A percentile compares a stretch with the other conserved stretches of the same genome.
Evolutionary conservation across 2,113 vertebrate species (phyloP).

Genomic region (Apteryx owenii): DNA sequence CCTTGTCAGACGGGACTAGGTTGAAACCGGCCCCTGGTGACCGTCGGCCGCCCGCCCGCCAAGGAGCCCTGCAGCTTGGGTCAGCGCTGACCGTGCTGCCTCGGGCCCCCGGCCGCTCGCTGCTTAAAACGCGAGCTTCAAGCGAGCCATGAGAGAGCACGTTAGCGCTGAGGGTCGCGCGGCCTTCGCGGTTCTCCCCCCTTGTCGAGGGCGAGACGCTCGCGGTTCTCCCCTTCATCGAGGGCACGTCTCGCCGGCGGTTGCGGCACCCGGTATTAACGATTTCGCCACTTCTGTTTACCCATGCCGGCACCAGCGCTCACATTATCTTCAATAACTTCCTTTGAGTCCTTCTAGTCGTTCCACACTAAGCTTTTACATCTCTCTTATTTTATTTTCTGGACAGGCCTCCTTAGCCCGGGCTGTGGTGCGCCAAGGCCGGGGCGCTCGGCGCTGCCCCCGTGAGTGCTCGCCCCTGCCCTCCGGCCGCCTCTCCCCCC

Average conservation of each 20-base stretch:
- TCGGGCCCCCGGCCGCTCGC: background rate
- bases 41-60: background rate
- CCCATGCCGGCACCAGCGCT: background rate
- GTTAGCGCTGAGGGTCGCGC: background rate
- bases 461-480: too few species aligned
- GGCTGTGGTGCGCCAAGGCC: too few species aligned
- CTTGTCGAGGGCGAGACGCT: too few species aligned
- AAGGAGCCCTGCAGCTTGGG: too few species aligned
- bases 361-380: background rate
- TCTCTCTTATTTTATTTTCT: background rate
- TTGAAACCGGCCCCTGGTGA: background rate
- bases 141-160: background rate
- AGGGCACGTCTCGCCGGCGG: background rate
- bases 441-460: too few species aligned
- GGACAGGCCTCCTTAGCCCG: background rate
- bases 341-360: background rate
- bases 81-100: too few species aligned
- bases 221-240: too few species aligned
- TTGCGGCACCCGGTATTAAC: background rate
- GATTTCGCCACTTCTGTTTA: conserved; percentile 8
- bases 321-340: background rate
- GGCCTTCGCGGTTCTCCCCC: too few species aligned
- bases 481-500: too few species aligned
- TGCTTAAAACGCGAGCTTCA: background rate
- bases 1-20: background rate